Conservation (phyloP, 2,797 vertebrate species). For the Neomorphus geoffroyi region DNA sequence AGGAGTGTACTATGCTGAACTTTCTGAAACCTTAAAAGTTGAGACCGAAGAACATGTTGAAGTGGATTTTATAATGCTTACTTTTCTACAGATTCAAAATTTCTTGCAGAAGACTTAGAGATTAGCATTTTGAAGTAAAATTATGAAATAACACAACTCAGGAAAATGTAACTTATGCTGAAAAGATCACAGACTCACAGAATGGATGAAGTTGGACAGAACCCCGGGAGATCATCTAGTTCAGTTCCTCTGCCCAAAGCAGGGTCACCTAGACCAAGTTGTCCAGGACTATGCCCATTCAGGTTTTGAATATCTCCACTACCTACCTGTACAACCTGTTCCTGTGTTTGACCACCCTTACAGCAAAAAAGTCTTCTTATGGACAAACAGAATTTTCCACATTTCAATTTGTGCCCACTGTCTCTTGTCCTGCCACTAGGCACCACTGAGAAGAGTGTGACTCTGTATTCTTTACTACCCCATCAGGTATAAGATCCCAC, state of each 20-base stretch:
- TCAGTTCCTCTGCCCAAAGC: accelerated
- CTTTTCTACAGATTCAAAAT: not conserved
- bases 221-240: not conserved
- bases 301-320: not conserved
- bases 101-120: not conserved
- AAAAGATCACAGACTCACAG: not conserved
- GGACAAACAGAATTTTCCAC: not conserved
- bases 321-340: not conserved
- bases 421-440: no score
- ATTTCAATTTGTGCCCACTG: no score
- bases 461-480: not conserved
- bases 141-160: not conserved
- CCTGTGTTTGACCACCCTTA: not conserved
- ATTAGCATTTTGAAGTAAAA: not conserved
- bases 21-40: not conserved
- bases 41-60: not conserved
- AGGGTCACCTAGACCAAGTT: not conserved
- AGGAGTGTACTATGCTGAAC: not conserved
- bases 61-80: not conserved
- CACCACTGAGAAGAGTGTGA: no score
- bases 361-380: not conserved
- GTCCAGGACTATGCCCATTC: not conserved
- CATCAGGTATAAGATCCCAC: not conserved
- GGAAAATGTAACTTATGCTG: not conserved
- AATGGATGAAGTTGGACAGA: not conserved